Conservation (phyloP, 2,888 invertebrate genomes). For the Drosophila neoperkinsi region DNA sequence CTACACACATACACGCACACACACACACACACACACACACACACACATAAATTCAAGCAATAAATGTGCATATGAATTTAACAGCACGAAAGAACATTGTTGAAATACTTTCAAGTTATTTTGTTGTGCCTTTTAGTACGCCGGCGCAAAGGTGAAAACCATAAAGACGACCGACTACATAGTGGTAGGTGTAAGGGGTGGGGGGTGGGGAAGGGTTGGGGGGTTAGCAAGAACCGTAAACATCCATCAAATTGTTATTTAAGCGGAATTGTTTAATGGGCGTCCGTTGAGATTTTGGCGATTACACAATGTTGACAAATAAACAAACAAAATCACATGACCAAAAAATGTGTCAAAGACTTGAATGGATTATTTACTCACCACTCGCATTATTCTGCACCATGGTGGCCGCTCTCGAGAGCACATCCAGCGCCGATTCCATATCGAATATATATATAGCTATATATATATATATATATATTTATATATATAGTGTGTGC, state of each 20-base stretch:
- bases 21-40: neutral
- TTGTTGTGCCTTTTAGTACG: slow-evolving; percentile 23
- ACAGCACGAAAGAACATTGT: slow-evolving; percentile 36
- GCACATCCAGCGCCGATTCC: slow-evolving; percentile 94
- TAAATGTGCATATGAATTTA: neutral
- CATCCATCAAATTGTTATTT: slow-evolving; percentile 50
- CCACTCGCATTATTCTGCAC: slow-evolving; percentile 89
- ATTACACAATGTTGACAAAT: slow-evolving; percentile 22
- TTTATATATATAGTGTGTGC: neutral
- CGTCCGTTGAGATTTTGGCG: slow-evolving; percentile 21
- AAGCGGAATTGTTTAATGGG: slow-evolving; percentile 66
- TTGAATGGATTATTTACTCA: slow-evolving; percentile 62
- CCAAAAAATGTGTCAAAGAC: slow-evolving; percentile 17
- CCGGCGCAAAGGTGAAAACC: slow-evolving; percentile 69
- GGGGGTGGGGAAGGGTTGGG: neutral
- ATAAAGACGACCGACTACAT: slow-evolving; percentile 38
- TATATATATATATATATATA: neutral
- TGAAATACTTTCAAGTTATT: slow-evolving; percentile 46
- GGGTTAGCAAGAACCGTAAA: slow-evolving; percentile 31
- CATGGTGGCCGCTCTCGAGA: slow-evolving; percentile 95
- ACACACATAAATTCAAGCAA: neutral
- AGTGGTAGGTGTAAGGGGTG: neutral
- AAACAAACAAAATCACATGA: slow-evolving; percentile 1
- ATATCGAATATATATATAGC: slow-evolving; percentile 81
- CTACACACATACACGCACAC: neutral